Base-by-base conservation (phyloP, 1,140 invertebrate species). In the Calliopsis andreniformis region DNA sequence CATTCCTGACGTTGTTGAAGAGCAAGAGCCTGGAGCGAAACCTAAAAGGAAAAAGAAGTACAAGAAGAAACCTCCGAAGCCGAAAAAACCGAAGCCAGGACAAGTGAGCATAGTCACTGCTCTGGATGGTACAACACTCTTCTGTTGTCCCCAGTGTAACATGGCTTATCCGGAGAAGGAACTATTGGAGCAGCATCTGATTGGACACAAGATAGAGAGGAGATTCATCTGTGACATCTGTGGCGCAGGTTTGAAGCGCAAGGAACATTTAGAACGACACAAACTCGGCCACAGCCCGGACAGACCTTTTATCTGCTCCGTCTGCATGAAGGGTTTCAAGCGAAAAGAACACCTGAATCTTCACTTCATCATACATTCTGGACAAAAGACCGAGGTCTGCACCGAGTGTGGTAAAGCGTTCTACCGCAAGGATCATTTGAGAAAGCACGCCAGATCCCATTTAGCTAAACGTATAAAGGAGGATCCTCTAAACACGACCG, bases 361-460 rank as follows among this genome's bases (percentile, higher is more conserved):
- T 49, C 96, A 97, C 90, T 95, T 95, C 80, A 95, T 96, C 64
- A 96, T 96, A 86, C 96, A 96, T 89, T 96, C 95, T 5, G 96
- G 95, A 23, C 95, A 96, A 83, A 97, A 97, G 89, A 96, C 95
- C 2, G 95, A 97, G 88, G 94, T 95, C 39, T 95, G 94, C 73
- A 90, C 89, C 1, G 94, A 95, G 78, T 96, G 95, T 82, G 94
- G 95, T 20, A 96, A 96, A 92, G 96, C 95, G 25, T 97, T 97
- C 85, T 97, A 96, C 88, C 93, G 96, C n/a, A 96, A 96, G 79
- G 96, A 97, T 87, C 96, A 97, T 89, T 91, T 97, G 56, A 93
- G 95, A 73, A 96, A 96, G 84, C 96, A 96, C 86, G 93, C 95
- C 25, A 93, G 95, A 49, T 96, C 95, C 25, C 96, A 97, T 88